phyloP scores from a whole-genome alignment of 1,140 invertebrate species.

The Habropoda laboriosa region DNA sequence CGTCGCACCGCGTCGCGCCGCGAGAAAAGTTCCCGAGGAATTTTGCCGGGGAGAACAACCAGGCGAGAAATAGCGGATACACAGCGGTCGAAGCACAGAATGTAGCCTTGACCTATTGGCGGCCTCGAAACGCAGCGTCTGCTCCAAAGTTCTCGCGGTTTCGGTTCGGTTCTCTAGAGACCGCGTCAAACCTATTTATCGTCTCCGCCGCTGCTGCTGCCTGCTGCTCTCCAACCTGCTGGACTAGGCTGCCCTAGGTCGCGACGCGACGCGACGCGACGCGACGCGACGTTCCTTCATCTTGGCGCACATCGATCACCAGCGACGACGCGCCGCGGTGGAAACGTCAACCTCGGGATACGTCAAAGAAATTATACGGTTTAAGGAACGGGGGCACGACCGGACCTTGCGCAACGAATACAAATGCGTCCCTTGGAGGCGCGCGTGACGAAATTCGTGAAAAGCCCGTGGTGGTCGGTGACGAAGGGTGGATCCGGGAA shows the following conservation, averaged over 20 bases:
- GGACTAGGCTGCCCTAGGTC: too few species aligned
- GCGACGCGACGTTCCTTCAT: neutral
- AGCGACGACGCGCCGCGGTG: neutral
- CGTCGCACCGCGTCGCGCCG: too few species aligned
- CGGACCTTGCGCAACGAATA: conserved; percentile 67
- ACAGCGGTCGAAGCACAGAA: conserved; percentile 21
- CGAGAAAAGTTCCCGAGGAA: conserved; percentile 41
- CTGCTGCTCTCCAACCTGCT: too few species aligned
- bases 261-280: conserved; percentile 14
- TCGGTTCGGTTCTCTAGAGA: conserved; percentile 48
- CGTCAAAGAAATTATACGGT: conserved; percentile 57
- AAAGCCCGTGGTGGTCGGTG: conserved; percentile 17
- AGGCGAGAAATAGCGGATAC: conserved; percentile 22
- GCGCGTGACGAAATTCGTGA: conserved; percentile 61
- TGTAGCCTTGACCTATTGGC: conserved; percentile 64
- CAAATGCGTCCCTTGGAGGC: conserved; percentile 64
- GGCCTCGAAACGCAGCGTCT: conserved; percentile 56
- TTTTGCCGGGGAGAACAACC: conserved; percentile 40
- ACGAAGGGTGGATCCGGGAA: neutral
- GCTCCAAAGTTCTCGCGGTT: conserved; percentile 61
- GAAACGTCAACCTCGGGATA: conserved; percentile 10
- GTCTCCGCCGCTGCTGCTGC: too few species aligned
- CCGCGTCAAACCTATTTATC: conserved; percentile 39
- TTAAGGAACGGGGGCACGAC: conserved; percentile 63
- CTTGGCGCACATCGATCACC: neutral